phyloP scores from a whole-genome alignment of 2,888 invertebrate species.

The Agriopis aurantiaria region DNA sequence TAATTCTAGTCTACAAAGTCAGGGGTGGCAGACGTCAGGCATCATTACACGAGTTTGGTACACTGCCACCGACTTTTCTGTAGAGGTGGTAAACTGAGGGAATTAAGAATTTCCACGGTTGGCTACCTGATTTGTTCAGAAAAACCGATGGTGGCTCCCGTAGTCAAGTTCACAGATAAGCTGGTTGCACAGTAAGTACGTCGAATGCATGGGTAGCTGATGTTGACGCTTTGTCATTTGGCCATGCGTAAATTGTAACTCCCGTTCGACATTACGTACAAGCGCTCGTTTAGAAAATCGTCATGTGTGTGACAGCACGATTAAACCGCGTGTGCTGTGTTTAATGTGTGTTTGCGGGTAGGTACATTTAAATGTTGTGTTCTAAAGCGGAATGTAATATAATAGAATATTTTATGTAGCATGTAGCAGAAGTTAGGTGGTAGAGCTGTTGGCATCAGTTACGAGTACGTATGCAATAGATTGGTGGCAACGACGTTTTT shows the following conservation, averaged over 20 bases:
- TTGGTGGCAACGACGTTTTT: too few relatives aligned
- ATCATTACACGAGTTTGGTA: slow-evolving; percentile 47
- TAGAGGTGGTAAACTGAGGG: background rate
- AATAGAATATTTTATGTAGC: slow-evolving; percentile 13
- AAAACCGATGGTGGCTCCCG: background rate
- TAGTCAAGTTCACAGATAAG: background rate
- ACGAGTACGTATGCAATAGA: background rate
- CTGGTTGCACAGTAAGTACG: slow-evolving; percentile 1
- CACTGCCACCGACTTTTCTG: background rate
- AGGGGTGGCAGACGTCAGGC: slow-evolving; percentile 45
- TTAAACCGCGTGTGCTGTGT: slow-evolving; percentile 48
- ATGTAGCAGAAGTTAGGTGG: background rate
- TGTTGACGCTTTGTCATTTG: slow-evolving; percentile 60
- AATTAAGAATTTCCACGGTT: background rate
- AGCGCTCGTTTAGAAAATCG: slow-evolving; percentile 61
- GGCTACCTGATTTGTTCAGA: background rate
- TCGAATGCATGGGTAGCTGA: slow-evolving; percentile 35
- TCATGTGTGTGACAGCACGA: slow-evolving; percentile 55
- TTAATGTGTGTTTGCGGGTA: slow-evolving; percentile 36
- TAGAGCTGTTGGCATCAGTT: background rate
- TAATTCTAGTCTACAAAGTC: slow-evolving; percentile 42
- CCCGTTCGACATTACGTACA: slow-evolving; percentile 56
- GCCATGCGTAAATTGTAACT: slow-evolving; percentile 63
- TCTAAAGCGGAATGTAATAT: slow-evolving; percentile 11
- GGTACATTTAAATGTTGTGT: slow-evolving; percentile 28